These are phyloP conservation scores for Oedothorax gibbosus DNA, from an alignment of 1,140 invertebrate species.

Conservation along the genomic window DNA sequence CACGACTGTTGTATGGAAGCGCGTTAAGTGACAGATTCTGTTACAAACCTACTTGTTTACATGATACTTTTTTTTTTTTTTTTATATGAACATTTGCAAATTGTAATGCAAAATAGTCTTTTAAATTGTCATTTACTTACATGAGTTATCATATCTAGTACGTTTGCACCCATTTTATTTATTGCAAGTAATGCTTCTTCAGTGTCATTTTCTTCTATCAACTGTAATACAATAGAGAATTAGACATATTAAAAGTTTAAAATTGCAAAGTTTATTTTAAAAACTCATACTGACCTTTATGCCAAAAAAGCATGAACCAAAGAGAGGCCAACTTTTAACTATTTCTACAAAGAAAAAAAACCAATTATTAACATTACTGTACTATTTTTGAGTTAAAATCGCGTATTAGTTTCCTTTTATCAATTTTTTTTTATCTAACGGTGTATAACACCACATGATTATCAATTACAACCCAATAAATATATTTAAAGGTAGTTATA, in stretches of 20 bases:
- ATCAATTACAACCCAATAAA: too few relatives aligned
- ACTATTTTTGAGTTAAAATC: not conserved
- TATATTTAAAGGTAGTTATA: too few relatives aligned
- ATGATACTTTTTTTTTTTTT: not conserved
- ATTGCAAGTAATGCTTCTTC: conserved; percentile 46
- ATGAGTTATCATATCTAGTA: conserved; percentile 48
- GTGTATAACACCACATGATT: too few relatives aligned
- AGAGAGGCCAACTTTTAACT: conserved; percentile 47
- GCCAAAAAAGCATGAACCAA: conserved; percentile 58
- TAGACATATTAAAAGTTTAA: not conserved
- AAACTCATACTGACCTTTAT: conserved; percentile 19
- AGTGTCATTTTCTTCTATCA: conserved; percentile 29
- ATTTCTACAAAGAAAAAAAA: conserved; percentile 40
- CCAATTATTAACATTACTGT: not conserved
- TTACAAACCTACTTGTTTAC: too few relatives aligned
- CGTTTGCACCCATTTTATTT: conserved; percentile 53
- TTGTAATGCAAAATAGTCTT: not conserved
- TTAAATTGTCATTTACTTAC: conserved; percentile 26
- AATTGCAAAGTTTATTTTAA: too few relatives aligned
- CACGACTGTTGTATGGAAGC: too few relatives aligned
- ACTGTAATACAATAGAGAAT: conserved; percentile 10
- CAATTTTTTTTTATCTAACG: not conserved
- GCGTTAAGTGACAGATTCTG: too few relatives aligned
- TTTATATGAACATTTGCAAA: not conserved
- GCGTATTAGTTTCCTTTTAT: not conserved